Base-by-base conservation (phyloP, 2,113 vertebrate species). In the Sterrhoptilus dennistouni region DNA sequence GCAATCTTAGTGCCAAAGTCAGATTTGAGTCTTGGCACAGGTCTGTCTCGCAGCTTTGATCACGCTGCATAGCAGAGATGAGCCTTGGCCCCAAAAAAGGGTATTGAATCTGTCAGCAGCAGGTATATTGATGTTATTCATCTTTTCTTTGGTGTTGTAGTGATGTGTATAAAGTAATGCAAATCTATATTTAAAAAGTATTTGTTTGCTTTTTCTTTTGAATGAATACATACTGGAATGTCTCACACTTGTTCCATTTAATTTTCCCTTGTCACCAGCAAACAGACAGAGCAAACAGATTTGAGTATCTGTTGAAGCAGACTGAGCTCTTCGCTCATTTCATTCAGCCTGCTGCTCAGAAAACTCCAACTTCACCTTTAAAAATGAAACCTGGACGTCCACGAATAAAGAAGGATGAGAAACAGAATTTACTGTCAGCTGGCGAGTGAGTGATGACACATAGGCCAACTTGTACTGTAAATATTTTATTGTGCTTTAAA, bases 341-440 rank as follows among this genome's bases (percentile, higher is more conserved):
- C 97, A 99, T 99, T 96, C 99, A 99, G 94, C 99, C 99, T 72
- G 99, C 99, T 76, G 99, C 99, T 93, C 99, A 99, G 97, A 99
- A 99, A 96, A 99, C 99, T 52, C 99, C 99, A 65, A 99, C 99
- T 33, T 99, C 99, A 68, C 99, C 99, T 53, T 97, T 99, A 91
- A 99, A 99, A 98, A 99, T 99, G 99, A 99, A 99, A 87, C 99
- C 99, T 12, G 99, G 99, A 18, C 99, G 99, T 22, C 99, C 99
- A 82, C 98, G 99, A 89, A 98, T 99, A 90, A 99, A 99, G 96
- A 99, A 99, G 83, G 99, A 99, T n/a, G 99, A 99, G 96, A 99
- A 99, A 87, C 99, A 99, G 97, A 99, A 98, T 94, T 98, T 99
- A 44, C 96, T 99, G 8, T 99, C 99, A 59, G 99, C 98, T 81